Base-by-base conservation (phyloP, 2,888 invertebrate species). In the Xanthia togata region DNA sequence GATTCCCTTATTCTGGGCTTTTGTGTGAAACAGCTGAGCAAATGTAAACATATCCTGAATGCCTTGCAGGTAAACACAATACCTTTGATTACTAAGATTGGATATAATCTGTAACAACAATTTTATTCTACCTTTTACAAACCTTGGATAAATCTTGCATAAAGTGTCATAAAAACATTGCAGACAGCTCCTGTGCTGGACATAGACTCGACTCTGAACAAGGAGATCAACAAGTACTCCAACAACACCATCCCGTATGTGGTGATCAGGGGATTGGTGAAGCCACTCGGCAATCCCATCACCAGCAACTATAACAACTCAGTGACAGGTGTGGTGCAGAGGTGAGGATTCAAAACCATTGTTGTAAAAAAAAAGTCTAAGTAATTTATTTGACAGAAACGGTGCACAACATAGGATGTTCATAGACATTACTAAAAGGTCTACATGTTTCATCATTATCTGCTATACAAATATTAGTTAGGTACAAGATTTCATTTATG, bases 251-350 rank as follows among this genome's bases (percentile, higher is more conserved):
- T 98, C 79, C 97, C 97, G 0, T 98, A 98, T 95, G 98, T 98
- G 62, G 98, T 98, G 38, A 97, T 98, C 73, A 95, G 98, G 75
- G 98, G 98, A 1, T 96, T 97, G 44, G 98, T 98, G 1, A 97
- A 97, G 90, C 98, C 98, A 0, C 95, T 98, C 8, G 98, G 98
- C 12, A 97, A 97, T 84, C 98, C 98, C 4, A 97, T 98, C 81
- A 97, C 97, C 73, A 98, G 98, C 93, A 97, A 97, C 87, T 97
- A 98, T 92, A 98, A 98, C 90, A 97, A 97, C 73, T 97, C 97
- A 73, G 97, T 98, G 5, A 97, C 97, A 38, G 98, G 98, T 62
- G 98, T 98, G 12, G 95, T 98, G 63, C 98, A 98, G 91, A 97
- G 98, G 96, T 95, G 84, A 84, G 72, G n/a, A 17, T 41, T 65